Evolutionary conservation across 2,888 invertebrate genomes (phyloP), one percentile per base, ranked within the genome.

Genomic region (Eilema griseolum): DNA sequence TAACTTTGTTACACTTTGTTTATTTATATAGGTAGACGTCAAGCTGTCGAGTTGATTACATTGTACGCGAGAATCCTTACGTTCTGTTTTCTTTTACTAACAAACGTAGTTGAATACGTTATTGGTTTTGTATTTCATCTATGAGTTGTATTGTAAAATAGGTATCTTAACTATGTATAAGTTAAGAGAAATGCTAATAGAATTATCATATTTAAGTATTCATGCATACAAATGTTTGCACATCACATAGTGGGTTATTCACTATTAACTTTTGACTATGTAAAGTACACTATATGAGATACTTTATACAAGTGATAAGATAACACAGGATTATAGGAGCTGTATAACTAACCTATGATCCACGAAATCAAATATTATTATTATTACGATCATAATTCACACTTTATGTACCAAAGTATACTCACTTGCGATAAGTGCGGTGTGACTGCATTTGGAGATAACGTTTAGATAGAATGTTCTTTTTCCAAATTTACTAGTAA

Each of bases 1-100:
- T 77, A 57, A 56, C 70, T 66, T 80, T 74, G 72, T 70, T 66
- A 31, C 37, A 60, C 11, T 67, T 60, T 69, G 61, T 72, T 75
- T 72, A 66, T 72, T 65, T 70, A 68, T 56, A 66, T 70, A 33
- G 16, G 8, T 61, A 64, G 33, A 71, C 46, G 66, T 64, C 69
- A 57, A 67, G 75, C 57, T 66, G 31, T 66, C 10, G 31, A 8
- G 23, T 52, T 23, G 56, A 31, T 57, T 33, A 16, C 20, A 65
- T 31, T 31, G 23, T 23, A 64, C 46, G 46, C 57, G 14, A 59
- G 57, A 26, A 26, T 59, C 26, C 31, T 46, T 20, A 20, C 8
- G 14, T 37, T 41, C 7, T 26, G 31, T 37, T 33, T 61, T 33
- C 23, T 37, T 10, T 24, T 37, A 16, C 28, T 37, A 14, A 26